Evolutionary conservation across 2,888 invertebrate genomes (phyloP).

Genomic region (Scelioninae gen. 2): DNA sequence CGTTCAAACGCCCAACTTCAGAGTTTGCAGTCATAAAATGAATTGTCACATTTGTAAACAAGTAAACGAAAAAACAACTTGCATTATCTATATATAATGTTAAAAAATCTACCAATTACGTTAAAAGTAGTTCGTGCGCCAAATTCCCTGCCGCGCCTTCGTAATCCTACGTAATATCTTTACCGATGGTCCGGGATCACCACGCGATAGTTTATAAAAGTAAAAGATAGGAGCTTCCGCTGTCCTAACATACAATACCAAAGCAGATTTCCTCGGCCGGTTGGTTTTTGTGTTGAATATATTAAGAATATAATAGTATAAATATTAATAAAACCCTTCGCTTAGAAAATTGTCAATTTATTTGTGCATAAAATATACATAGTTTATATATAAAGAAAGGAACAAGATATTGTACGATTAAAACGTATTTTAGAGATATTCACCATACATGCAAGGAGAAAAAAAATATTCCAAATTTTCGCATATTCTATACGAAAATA

Average conservation of each 20-base stretch:
- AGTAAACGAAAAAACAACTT: conserved; percentile 15
- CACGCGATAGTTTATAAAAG: conserved; percentile 16
- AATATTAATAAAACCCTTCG: no score
- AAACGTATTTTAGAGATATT: no score
- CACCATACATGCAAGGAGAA: no score
- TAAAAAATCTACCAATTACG: conserved; percentile 28
- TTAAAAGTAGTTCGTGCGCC: conserved; percentile 12
- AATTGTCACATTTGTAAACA: conserved; percentile 11
- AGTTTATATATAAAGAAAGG: no score
- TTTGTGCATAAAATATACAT: no score
- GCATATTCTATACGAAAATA: no score
- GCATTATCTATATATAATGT: conserved; percentile 28
- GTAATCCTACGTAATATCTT: conserved; percentile 20
- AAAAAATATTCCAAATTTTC: no score
- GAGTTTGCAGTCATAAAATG: conserved; percentile 4
- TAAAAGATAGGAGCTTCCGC: conserved; percentile 7
- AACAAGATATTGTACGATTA: no score
- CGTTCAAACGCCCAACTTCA: neutral
- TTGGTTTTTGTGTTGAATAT: conserved; percentile 2
- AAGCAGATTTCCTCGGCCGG: conserved; percentile 12
- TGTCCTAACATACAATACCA: conserved; percentile 8
- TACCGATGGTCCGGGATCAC: conserved; percentile 28
- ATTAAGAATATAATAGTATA: conserved; percentile 14
- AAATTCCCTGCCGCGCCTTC: conserved; percentile 9
- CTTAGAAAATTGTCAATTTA: no score